Evolutionary conservation across 2,888 invertebrate species (phyloP).

Genomic region (Sinopyrophorus schimmeli): DNA sequence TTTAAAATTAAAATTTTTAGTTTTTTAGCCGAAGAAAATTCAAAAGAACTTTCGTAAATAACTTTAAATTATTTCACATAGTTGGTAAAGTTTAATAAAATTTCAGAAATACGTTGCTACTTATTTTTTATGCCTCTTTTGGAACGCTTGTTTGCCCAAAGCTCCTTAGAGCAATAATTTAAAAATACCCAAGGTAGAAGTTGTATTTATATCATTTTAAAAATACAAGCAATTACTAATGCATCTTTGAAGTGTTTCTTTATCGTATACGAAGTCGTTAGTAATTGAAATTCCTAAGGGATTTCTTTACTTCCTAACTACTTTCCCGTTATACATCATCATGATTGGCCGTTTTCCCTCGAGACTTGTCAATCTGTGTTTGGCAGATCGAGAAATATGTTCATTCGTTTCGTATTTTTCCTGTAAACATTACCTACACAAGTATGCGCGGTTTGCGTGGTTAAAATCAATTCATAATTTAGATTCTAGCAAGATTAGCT

Average conservation of each 20-base stretch:
- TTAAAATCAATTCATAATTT: conserved; percentile 19
- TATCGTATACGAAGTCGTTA: conserved; percentile 4
- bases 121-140: too few species aligned
- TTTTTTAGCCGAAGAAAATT: too few species aligned
- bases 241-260: conserved; percentile 9
- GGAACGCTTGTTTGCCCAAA: too few species aligned
- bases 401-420: conserved; percentile 25
- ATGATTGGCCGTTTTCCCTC: conserved; percentile 41
- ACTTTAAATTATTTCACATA: too few species aligned
- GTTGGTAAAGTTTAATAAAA: too few species aligned
- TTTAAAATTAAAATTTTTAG: too few species aligned
- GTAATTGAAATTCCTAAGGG: conserved; percentile 19
- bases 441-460: conserved; percentile 4
- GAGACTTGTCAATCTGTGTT: conserved; percentile 44
- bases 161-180: too few species aligned
- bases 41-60: too few species aligned
- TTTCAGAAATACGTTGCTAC: too few species aligned
- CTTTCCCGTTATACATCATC: conserved; percentile 41
- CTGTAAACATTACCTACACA: conserved; percentile 11
- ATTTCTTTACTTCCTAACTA: conserved; percentile 15
- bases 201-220: too few species aligned
- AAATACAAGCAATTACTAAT: conserved; percentile 8
- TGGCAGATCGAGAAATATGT: conserved; percentile 41
- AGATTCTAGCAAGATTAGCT: conserved; percentile 17
- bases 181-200: too few species aligned